Evolutionary conservation across 2,113 vertebrate species (phyloP).

Genomic region (Peromyscus leucopus): DNA sequence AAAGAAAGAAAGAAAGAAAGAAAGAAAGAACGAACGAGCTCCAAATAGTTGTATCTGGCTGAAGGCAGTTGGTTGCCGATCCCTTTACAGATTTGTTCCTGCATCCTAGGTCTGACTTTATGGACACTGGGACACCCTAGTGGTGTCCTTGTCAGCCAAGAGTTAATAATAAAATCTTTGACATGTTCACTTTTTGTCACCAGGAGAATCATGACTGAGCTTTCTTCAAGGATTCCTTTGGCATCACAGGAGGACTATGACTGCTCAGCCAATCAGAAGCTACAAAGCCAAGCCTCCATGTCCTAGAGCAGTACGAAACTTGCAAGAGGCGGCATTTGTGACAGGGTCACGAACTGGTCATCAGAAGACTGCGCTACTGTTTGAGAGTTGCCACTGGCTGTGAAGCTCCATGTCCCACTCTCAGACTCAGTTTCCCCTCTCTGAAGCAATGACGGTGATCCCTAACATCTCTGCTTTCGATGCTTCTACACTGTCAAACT

Average conservation of each 20-base stretch:
- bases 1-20: background rate
- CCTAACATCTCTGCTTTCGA: background rate
- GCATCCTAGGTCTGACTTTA: background rate
- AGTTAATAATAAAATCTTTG: background rate
- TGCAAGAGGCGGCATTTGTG: background rate
- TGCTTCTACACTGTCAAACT: background rate
- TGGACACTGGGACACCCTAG: background rate
- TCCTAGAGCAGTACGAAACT: background rate
- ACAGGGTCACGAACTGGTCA: background rate
- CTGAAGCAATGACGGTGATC: background rate
- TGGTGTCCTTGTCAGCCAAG: background rate
- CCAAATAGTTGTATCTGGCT: background rate
- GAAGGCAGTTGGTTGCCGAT: background rate
- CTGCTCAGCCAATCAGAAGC: background rate
- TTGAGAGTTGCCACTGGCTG: rapidly evolving
- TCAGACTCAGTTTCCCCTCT: background rate
- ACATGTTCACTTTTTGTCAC: background rate
- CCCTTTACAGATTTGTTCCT: background rate
- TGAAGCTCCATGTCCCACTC: rapidly evolving
- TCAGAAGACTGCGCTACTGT: rapidly evolving
- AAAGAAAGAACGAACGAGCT: background rate
- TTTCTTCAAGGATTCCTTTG: background rate
- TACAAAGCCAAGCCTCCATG: background rate
- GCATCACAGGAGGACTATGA: background rate
- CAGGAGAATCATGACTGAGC: background rate